phyloP scores from a whole-genome alignment of 1,140 invertebrate species.

The Delia radicum region DNA sequence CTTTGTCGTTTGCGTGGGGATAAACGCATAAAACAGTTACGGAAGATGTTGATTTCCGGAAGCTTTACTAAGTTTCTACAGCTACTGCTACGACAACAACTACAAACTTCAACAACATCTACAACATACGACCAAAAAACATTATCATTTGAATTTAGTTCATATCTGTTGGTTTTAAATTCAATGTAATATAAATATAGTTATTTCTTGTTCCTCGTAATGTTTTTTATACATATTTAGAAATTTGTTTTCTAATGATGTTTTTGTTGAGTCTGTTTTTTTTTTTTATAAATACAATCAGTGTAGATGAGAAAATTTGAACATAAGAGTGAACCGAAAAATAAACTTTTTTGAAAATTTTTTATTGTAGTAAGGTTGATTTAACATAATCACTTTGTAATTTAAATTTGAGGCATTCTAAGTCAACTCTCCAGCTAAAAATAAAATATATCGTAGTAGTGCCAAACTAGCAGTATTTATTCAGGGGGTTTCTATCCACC shows the following conservation, averaged over 20 bases:
- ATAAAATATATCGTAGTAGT: no score
- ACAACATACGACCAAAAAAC: background rate
- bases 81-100: background rate
- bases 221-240: background rate
- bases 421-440: no score
- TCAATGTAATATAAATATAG: background rate
- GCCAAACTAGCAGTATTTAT: no score
- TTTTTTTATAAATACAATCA: background rate
- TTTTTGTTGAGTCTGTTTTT: slow-evolving; percentile 6
- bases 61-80: background rate
- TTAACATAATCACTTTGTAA: no score
- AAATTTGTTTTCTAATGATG: slow-evolving; percentile 2
- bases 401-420: no score
- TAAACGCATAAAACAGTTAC: background rate
- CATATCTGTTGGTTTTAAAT: background rate
- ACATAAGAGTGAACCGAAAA: no score
- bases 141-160: background rate
- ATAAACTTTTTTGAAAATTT: no score
- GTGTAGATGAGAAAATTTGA: no score
- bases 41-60: background rate
- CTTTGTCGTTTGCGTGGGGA: background rate
- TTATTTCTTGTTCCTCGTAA: background rate
- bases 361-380: no score
- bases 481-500: no score
- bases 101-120: background rate